Evolutionary conservation across 2,797 vertebrate genomes (phyloP), one percentile per base, ranked within the genome.

Genomic region (Nyctibius grandis): DNA sequence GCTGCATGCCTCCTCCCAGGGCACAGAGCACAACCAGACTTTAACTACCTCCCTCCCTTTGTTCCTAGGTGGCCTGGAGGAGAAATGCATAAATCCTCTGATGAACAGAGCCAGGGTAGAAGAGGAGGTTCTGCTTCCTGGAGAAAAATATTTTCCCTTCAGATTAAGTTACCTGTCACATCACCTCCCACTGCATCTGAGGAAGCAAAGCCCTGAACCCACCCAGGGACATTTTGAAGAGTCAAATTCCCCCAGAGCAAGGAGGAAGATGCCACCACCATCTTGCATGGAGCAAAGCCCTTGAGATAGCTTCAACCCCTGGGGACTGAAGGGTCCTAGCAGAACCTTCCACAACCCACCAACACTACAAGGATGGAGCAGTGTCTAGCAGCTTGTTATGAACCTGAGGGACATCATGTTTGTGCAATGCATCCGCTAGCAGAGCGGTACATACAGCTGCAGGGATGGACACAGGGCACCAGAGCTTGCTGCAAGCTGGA

Each of bases 341-440:
- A 82, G 40, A 73, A 11, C 8, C 18, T 29, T 47, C 54, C 34
- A 10, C 34, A 28, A 9, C 3, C 38, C 51, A 14, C 9, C 74
- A 80, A 5, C 47, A 10, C 19, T 22, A 13, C 15, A 18, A 23
- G 29, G 26, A 29, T 4, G 14, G 20, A 57, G 29, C 36, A 21
- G 31, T 0, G 3, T 1, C 70, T 70, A 82, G 36, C 18, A 83
- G 53, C 40, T 26, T 8, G 2, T 23, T 36, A 2, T 2, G 19
- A 47, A 36, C 3, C 22, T n/a, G 33, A 57, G 74, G 60, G 40
- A 18, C 36, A 5, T 11, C 20, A 21, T 0, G 4, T 21, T 12
- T 45, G 44, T 15, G 20, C 42, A 2, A 1, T 0, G 0, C 54
- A 50, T 2, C 50, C 2, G 0, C 16, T 5, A n/a, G 7, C 47